phyloP scores from a whole-genome alignment of 53 echinoderm and acorn worm genomes.

The Luidia sarsii region DNA sequence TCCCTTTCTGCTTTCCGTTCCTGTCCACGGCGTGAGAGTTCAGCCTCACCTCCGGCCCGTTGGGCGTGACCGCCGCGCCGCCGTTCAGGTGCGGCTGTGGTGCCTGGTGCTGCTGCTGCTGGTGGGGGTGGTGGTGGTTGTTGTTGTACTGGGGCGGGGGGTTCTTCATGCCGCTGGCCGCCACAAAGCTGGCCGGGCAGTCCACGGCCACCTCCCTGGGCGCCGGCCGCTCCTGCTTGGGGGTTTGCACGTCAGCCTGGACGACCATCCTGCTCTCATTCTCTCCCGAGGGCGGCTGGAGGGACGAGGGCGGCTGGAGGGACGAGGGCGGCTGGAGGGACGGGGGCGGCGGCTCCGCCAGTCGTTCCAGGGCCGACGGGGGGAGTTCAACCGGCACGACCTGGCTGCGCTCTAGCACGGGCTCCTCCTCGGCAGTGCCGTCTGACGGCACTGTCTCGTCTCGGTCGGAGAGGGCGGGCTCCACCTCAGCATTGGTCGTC shows the following conservation, averaged over 20 bases:
- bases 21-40: slow-evolving; percentile 9
- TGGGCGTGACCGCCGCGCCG: slow-evolving; percentile 62
- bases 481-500: slow-evolving; percentile 42
- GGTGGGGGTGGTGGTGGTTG: not conserved
- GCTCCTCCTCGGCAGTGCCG: slow-evolving; percentile 32
- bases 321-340: slow-evolving; percentile 26
- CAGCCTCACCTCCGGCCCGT: slow-evolving; percentile 65
- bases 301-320: not conserved
- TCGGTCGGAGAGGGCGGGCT: not conserved
- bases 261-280: slow-evolving; percentile 36
- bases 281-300: slow-evolving; percentile 1
- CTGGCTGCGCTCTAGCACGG: slow-evolving; percentile 7
- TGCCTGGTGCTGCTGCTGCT: no score
- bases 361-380: slow-evolving; percentile 26
- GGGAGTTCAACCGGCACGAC: slow-evolving; percentile 10
- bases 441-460: slow-evolving; percentile 30
- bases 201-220: slow-evolving; percentile 94
- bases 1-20: slow-evolving; percentile 8
- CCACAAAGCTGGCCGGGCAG: slow-evolving; percentile 96
- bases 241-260: slow-evolving; percentile 23
- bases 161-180: slow-evolving; percentile 99
- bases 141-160: slow-evolving; percentile 69
- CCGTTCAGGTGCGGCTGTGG: slow-evolving; percentile 62
- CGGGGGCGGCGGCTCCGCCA: slow-evolving; percentile 30
- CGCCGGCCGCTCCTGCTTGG: slow-evolving; percentile 34